These are phyloP conservation scores for Cyprinodon brontotheroides DNA, from an alignment of 2,113 vertebrate genomes.

Conservation along the genomic window DNA sequence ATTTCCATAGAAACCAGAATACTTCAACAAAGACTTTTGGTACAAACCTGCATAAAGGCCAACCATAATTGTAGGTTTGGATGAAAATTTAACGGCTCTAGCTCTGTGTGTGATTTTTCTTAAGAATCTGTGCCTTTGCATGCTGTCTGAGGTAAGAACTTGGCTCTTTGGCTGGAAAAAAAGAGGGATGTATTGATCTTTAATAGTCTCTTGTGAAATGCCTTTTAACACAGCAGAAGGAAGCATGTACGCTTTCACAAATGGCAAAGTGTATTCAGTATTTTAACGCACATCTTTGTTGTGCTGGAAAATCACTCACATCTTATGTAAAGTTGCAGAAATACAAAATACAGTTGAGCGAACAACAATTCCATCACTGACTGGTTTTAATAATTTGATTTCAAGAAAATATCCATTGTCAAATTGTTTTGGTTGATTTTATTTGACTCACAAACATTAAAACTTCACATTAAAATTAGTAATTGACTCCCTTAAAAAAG, in stretches of 20 bases:
- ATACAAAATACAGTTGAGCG: not conserved
- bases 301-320: not conserved
- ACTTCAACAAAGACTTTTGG: conserved; percentile 53
- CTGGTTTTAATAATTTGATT: not conserved
- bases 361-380: not conserved
- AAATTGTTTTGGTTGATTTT: not conserved
- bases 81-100: conserved; percentile 57
- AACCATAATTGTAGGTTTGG: conserved; percentile 68
- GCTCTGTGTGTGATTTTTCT: conserved; percentile 36
- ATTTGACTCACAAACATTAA: not conserved
- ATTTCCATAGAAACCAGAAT: conserved; percentile 67
- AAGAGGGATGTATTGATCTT: conserved; percentile 26
- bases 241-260: not conserved
- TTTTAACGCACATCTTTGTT: not conserved
- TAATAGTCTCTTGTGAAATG: conserved; percentile 1
- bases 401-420: not conserved
- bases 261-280: not conserved
- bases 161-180: conserved; percentile 34
- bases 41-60: conserved; percentile 55
- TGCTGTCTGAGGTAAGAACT: conserved; percentile 52
- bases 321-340: not conserved
- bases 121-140: conserved; percentile 49
- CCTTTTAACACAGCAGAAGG: not conserved
- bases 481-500: not conserved
- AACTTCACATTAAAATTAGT: not conserved